Percentiles rank a stretch among this genome's conserved stretches.
Evolutionary conservation across 2,888 invertebrate genomes (phyloP).

Genomic region (Steinernema hermaphroditum): DNA sequence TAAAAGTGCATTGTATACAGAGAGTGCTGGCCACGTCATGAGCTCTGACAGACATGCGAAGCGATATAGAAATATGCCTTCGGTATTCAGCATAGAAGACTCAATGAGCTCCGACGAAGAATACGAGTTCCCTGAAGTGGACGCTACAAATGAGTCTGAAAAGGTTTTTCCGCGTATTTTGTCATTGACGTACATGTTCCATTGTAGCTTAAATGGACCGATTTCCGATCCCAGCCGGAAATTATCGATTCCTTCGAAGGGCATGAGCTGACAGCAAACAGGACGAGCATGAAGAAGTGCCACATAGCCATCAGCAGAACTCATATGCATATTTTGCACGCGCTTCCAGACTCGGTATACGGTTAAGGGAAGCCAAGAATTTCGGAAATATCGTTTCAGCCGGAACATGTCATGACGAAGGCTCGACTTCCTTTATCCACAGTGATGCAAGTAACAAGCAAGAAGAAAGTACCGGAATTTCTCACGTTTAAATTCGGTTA

Average conservation of each 20-base stretch:
- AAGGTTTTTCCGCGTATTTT: conserved; percentile 33
- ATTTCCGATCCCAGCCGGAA: conserved; percentile 76
- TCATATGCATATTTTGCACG: conserved; percentile 59
- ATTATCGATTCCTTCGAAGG: conserved; percentile 85
- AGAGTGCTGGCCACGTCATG: conserved; percentile 74
- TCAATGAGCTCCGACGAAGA: conserved; percentile 43
- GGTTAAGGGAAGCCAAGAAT: neutral
- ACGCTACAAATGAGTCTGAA: conserved; percentile 42
- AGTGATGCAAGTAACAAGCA: conserved; percentile 94
- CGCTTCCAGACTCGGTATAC: conserved; percentile 35
- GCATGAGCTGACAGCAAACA: conserved; percentile 79
- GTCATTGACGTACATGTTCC: neutral
- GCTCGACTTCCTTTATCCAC: conserved; percentile 84
- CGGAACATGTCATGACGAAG: conserved; percentile 81
- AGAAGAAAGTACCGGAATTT: conserved; percentile 89
- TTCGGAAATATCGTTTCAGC: conserved; percentile 34
- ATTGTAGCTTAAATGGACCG: conserved; percentile 46
- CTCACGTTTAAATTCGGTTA: conserved; percentile 78
- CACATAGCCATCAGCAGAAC: conserved; percentile 59
- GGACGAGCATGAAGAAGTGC: conserved; percentile 84
- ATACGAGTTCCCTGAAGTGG: conserved; percentile 33
- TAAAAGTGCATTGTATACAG: neutral
- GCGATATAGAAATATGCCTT: conserved; percentile 44
- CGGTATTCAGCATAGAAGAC: conserved; percentile 40
- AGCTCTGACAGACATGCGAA: conserved; percentile 81